phyloP scores from a whole-genome alignment of 1,140 invertebrate genomes.

The Doryteuthis pealeii region DNA sequence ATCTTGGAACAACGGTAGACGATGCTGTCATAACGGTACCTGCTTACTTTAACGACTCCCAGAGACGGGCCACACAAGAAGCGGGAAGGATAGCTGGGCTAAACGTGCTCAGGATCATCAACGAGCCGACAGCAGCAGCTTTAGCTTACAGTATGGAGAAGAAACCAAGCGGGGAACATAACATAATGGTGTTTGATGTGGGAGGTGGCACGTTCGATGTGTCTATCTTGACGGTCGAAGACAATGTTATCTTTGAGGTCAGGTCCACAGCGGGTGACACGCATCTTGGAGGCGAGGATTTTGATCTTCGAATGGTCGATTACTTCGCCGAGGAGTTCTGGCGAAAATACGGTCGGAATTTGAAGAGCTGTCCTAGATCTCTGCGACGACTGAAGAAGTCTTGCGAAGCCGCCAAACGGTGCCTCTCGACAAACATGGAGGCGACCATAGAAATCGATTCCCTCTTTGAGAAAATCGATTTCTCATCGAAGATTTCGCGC shows the following conservation, averaged over 20 bases:
- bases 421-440: slow-evolving; percentile 54
- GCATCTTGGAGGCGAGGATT: slow-evolving; percentile 86
- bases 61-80: slow-evolving; percentile 60
- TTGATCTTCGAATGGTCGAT: slow-evolving; percentile 94
- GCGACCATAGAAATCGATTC: slow-evolving; percentile 43
- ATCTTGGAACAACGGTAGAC: slow-evolving; percentile 57
- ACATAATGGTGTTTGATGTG: slow-evolving; percentile 78
- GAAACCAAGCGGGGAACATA: slow-evolving; percentile 50
- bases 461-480: slow-evolving; percentile 45
- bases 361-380: slow-evolving; percentile 83
- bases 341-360: slow-evolving; percentile 92
- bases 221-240: slow-evolving; percentile 88
- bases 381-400: slow-evolving; percentile 85
- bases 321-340: slow-evolving; percentile 96
- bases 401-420: slow-evolving; percentile 92
- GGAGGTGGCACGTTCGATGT: slow-evolving; percentile 96
- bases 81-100: slow-evolving; percentile 60
- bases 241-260: slow-evolving; percentile 83
- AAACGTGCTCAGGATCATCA: slow-evolving; percentile 64
- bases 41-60: slow-evolving; percentile 60
- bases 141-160: slow-evolving; percentile 63
- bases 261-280: slow-evolving; percentile 95
- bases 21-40: slow-evolving; percentile 52
- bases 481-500: slow-evolving; percentile 56
- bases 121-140: slow-evolving; percentile 63